Percentiles rank a stretch among this genome's conserved stretches.
Evolutionary conservation across 2,113 vertebrate genomes (phyloP).

Genomic region (Periophthalmus modestus): DNA sequence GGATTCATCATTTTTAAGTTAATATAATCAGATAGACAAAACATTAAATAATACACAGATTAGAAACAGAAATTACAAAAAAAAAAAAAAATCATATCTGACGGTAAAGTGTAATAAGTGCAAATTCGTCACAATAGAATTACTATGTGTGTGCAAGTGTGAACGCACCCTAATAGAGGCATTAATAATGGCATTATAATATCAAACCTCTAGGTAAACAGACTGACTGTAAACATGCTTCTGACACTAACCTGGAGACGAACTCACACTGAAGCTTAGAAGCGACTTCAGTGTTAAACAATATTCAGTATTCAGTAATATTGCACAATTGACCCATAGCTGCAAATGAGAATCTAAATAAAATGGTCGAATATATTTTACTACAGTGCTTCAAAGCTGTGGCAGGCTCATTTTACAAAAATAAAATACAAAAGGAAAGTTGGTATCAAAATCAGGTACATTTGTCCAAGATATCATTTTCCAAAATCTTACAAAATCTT

Average conservation of each 20-base stretch:
- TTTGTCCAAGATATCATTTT: background rate
- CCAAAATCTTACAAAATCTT: conserved; percentile 2
- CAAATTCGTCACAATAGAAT: background rate
- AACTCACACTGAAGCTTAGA: background rate
- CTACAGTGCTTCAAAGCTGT: background rate
- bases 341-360: background rate
- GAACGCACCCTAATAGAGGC: background rate
- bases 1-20: too few species aligned
- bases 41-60: background rate
- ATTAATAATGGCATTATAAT: background rate
- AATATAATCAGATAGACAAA: too few species aligned
- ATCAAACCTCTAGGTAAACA: background rate
- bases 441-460: conserved; percentile 7
- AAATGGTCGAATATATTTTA: background rate
- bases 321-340: conserved; percentile 4
- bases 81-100: background rate
- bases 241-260: background rate
- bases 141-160: background rate
- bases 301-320: background rate
- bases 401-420: background rate
- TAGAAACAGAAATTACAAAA: background rate
- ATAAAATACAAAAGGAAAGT: conserved; percentile 1
- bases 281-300: background rate
- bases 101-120: background rate
- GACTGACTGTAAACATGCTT: conserved; percentile 1